These are phyloP conservation scores for Mactromeris polynyma DNA, from an alignment of 2,888 invertebrate genomes.

Conservation along the genomic window DNA sequence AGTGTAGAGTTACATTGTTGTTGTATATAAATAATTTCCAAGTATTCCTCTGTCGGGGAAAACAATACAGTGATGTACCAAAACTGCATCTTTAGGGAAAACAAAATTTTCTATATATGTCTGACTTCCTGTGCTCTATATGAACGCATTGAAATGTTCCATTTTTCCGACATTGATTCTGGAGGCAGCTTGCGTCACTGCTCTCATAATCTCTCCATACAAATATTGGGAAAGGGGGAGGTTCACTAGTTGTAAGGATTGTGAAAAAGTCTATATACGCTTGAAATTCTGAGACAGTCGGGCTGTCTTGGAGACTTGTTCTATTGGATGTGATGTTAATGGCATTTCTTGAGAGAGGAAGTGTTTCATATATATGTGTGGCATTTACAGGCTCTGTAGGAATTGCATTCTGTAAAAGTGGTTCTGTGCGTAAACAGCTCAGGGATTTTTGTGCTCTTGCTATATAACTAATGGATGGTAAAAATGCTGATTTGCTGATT, in stretches of 20 bases:
- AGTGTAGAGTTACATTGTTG: too few relatives aligned
- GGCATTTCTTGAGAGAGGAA: neutral
- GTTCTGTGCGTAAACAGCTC: neutral
- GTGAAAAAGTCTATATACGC: neutral
- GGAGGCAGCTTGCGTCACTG: neutral
- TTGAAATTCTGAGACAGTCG: neutral
- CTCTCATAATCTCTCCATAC: neutral
- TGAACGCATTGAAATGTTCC: neutral
- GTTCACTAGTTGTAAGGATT: neutral
- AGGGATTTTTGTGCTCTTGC: neutral
- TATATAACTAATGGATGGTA: neutral
- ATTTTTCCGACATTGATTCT: constrained; percentile 7
- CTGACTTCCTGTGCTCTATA: too few relatives aligned
- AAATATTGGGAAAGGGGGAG: neutral
- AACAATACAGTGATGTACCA: too few relatives aligned
- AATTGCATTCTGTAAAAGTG: neutral
- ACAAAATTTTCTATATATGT: too few relatives aligned
- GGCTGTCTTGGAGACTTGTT: neutral
- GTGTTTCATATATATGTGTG: neutral
- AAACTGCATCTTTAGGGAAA: neutral
- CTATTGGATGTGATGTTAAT: neutral
- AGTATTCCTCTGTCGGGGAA: too few relatives aligned
- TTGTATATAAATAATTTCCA: too few relatives aligned
- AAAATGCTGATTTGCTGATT: neutral
- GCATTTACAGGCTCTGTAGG: neutral